Conservation (phyloP, 2,888 invertebrate genomes). For the Dendrolimus houi region DNA sequence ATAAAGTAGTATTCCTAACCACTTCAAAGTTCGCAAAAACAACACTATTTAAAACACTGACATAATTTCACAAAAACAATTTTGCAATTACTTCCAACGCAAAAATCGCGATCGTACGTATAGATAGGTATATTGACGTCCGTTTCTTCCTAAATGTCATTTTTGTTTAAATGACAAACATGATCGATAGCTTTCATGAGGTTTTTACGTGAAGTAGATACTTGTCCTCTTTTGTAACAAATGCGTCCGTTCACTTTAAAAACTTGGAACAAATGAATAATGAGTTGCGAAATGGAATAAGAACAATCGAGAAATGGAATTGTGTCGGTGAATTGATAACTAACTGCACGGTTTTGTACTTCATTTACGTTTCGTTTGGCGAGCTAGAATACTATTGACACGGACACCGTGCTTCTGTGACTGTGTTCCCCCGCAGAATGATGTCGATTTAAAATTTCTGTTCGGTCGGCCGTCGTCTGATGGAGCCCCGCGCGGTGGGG, state of each 20-base stretch:
- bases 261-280: neutral
- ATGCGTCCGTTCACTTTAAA: neutral
- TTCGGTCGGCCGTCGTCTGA: conserved; percentile 17
- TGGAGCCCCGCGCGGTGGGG: conserved; percentile 36
- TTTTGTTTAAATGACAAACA: neutral
- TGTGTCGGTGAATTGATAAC: neutral
- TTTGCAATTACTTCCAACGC: too few species aligned
- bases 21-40: too few species aligned
- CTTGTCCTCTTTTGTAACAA: neutral
- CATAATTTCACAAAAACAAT: too few species aligned
- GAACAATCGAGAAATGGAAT: neutral
- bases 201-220: neutral
- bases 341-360: neutral
- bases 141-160: neutral
- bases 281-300: neutral
- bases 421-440: conserved; percentile 32
- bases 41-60: too few species aligned
- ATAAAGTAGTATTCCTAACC: too few species aligned
- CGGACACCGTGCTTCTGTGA: conserved; percentile 9
- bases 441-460: conserved; percentile 7
- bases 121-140: neutral
- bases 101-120: too few species aligned
- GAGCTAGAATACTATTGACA: neutral
- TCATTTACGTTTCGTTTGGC: neutral
- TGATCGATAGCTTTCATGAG: neutral